Base-by-base conservation (phyloP, 2,797 vertebrate species). In the Atherinosoma microstoma region DNA sequence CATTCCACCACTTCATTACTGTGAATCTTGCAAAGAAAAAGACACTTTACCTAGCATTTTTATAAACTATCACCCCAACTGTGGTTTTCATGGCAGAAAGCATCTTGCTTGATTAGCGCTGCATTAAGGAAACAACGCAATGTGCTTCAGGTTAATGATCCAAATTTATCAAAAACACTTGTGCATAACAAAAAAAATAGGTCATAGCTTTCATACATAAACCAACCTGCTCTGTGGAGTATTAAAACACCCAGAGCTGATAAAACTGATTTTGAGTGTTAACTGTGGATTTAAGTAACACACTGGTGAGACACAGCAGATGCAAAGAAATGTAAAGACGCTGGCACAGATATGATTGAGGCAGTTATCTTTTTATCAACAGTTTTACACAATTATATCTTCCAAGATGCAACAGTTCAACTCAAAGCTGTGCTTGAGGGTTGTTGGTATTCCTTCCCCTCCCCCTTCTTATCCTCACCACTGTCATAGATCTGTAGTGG, bases 321-420 rank as follows among this genome's bases (percentile, higher is more conserved):
- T 69, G 1, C 51, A 73, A 74, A 73, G 58, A 34, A 27, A 62
- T 18, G n/a, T 12, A 70, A 64, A 61, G 10, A 27, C 63, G 13
- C 15, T 3, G 51, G 58, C 69, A 79, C 56, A 35, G 71, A 56
- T 16, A 61, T 64, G 70, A 90, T 71, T 71, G 71, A 67, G 29
- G 63, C 65, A 73, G 82, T 86, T 82, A 84, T 82, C 69, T 81
- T 84, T 84, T 87, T 70, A 85, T 75, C 75, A 35, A 27, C 70
- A 75, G 74, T 74, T 75, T 80, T 72, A 82, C 58, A 85, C 83
- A 86, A 78, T 54, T 85, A 66, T 77, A 78, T 78, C 75, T 57
- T n/a, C 73, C 67, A 78, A 80, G 76, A 87, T 75, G 81, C 76
- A 75, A 64, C 84, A 88, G 90, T 87, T 89, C 79, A 82, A 81